phyloP scores from a whole-genome alignment of 2,797 vertebrate genomes.

The Neosilurus hyrtlii region DNA sequence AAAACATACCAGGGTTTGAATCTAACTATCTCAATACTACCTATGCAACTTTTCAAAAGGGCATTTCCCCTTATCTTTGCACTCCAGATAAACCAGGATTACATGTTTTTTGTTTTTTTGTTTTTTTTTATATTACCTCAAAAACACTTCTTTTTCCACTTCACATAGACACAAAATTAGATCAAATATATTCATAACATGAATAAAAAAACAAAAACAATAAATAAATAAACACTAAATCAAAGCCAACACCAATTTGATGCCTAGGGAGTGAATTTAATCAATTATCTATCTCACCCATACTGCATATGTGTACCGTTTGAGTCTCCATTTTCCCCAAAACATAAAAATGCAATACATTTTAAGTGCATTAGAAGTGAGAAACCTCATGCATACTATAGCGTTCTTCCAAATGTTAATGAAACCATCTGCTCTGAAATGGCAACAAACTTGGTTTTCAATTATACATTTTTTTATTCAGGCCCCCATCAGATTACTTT shows the following conservation, averaged over 20 bases:
- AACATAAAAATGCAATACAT: neutral
- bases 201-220: neutral
- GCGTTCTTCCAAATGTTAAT: conserved; percentile 8
- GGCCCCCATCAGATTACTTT: conserved; percentile 3
- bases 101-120: no score
- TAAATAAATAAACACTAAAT: neutral
- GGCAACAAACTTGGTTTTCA: neutral
- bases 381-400: conserved; percentile 9
- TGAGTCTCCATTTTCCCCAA: neutral
- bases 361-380: neutral
- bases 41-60: neutral
- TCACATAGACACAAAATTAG: neutral
- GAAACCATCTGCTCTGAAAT: conserved; percentile 2
- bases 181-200: neutral
- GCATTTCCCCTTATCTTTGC: neutral
- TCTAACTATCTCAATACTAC: neutral
- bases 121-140: no score
- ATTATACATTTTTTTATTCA: conserved; percentile 6
- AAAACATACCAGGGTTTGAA: neutral
- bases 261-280: neutral
- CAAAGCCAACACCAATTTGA: neutral
- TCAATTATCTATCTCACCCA: neutral
- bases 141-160: neutral
- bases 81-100: neutral
- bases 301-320: neutral